Evolutionary conservation across 2,888 invertebrate species (phyloP).

Genomic region (Drosophila rellima): DNA sequence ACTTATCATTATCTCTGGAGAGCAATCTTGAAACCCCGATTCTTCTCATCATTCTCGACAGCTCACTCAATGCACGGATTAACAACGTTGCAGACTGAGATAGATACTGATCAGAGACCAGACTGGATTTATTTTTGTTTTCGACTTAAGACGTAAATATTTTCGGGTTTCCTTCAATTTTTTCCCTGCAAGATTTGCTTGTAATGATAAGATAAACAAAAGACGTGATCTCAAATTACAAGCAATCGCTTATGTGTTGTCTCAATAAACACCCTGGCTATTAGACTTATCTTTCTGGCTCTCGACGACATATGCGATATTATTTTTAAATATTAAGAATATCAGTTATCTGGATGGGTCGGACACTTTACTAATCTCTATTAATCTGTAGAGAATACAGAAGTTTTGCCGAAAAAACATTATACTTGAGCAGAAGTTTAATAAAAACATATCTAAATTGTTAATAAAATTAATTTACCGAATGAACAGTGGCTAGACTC

Average conservation of each 20-base stretch:
- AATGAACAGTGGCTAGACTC: too few species aligned
- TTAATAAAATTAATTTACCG: not conserved
- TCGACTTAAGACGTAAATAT: conserved; percentile 44
- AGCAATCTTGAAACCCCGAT: conserved; percentile 57
- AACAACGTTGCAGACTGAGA: conserved; percentile 19
- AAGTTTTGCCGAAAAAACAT: not conserved
- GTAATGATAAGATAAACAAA: conserved; percentile 65
- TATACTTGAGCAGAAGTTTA: not conserved
- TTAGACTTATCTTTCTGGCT: conserved; percentile 30
- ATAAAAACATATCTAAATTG: not conserved
- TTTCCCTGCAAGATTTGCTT: conserved; percentile 46
- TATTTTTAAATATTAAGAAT: conserved; percentile 4
- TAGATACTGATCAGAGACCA: conserved; percentile 42
- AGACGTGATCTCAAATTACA: conserved; percentile 54
- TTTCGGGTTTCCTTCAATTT: conserved; percentile 36
- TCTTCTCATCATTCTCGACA: conserved; percentile 2
- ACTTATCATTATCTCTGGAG: conserved; percentile 55
- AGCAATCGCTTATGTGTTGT: conserved; percentile 42
- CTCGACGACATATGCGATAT: conserved; percentile 24
- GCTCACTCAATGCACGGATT: conserved; percentile 40
- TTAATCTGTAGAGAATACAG: too few species aligned
- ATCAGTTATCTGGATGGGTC: not conserved
- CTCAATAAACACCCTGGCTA: conserved; percentile 53
- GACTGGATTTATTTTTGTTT: conserved; percentile 45
- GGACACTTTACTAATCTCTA: not conserved